These are phyloP conservation scores for Phlogophora meticulosa DNA, from an alignment of 2,888 invertebrate species.

Conservation along the genomic window DNA sequence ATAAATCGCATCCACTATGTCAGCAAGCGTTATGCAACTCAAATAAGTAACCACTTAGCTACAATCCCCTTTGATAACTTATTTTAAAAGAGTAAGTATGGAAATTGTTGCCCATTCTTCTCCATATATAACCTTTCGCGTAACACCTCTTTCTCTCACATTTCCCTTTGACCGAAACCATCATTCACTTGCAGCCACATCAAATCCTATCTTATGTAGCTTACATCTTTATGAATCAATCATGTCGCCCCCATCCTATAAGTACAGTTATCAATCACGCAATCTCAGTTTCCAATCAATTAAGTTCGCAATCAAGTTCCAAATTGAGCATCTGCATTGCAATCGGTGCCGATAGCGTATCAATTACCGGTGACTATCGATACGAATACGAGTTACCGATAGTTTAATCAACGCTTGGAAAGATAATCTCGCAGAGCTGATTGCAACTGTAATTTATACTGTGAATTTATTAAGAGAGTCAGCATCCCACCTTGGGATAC, in stretches of 20 bases:
- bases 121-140: no score
- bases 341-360: slow-evolving; percentile 40
- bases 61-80: no score
- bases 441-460: slow-evolving; percentile 37
- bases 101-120: no score
- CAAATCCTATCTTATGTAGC: slow-evolving; percentile 9
- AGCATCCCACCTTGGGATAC: no score
- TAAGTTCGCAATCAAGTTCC: slow-evolving; percentile 37
- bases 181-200: neutral
- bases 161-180: no score
- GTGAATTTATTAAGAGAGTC: slow-evolving; percentile 9
- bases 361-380: slow-evolving; percentile 26
- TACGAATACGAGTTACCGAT: slow-evolving; percentile 4
- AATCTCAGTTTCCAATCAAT: slow-evolving; percentile 43
- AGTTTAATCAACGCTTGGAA: slow-evolving; percentile 38
- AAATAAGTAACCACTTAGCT: no score
- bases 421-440: slow-evolving; percentile 33
- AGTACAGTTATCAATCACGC: slow-evolving; percentile 40
- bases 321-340: slow-evolving; percentile 57
- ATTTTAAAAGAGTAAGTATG: no score
- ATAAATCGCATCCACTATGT: no score
- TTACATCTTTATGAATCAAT: neutral
- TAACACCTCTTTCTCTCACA: no score
- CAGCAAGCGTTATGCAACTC: no score
- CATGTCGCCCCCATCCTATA: neutral